These are phyloP conservation scores for Gymnosoma rotundatum DNA, from an alignment of 2,888 invertebrate genomes.

Conservation along the genomic window DNA sequence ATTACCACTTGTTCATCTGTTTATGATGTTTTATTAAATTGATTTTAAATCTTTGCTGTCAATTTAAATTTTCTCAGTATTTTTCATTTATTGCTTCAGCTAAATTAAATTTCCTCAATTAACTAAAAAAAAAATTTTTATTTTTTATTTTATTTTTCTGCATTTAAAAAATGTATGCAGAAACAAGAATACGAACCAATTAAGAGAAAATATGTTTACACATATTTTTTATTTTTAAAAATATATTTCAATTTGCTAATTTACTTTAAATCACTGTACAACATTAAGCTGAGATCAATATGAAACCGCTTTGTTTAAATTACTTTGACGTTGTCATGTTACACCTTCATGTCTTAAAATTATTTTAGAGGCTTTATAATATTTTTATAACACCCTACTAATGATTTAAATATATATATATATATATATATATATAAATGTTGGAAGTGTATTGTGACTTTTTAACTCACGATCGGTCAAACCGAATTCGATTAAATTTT, in stretches of 20 bases:
- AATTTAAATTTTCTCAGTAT: conserved; percentile 45
- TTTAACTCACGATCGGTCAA: too few species aligned
- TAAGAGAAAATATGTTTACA: conserved; percentile 1
- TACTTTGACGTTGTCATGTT: conserved; percentile 34
- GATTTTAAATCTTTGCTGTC: conserved; percentile 69
- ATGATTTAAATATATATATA: background rate
- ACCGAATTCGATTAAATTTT: too few species aligned
- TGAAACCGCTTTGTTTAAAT: conserved; percentile 35
- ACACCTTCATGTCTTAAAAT: background rate
- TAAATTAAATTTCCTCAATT: conserved; percentile 44
- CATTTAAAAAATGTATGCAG: background rate
- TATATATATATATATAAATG: too few species aligned
- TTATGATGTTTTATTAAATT: conserved; percentile 69
- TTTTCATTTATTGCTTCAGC: conserved; percentile 11
- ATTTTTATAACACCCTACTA: background rate
- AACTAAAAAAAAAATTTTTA: conserved; percentile 7
- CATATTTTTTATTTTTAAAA: background rate
- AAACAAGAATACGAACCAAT: background rate
- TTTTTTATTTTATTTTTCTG: background rate
- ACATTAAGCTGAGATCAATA: conserved; percentile 11
- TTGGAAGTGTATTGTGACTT: too few species aligned
- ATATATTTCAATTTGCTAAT: conserved; percentile 40
- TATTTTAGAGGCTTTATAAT: background rate
- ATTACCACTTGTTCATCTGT: conserved; percentile 66
- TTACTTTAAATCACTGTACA: conserved; percentile 25